Percentiles rank a stretch among this genome's conserved stretches.
phyloP scores from a whole-genome alignment of 1,140 invertebrate species.

The Saxidomus purpurata region DNA sequence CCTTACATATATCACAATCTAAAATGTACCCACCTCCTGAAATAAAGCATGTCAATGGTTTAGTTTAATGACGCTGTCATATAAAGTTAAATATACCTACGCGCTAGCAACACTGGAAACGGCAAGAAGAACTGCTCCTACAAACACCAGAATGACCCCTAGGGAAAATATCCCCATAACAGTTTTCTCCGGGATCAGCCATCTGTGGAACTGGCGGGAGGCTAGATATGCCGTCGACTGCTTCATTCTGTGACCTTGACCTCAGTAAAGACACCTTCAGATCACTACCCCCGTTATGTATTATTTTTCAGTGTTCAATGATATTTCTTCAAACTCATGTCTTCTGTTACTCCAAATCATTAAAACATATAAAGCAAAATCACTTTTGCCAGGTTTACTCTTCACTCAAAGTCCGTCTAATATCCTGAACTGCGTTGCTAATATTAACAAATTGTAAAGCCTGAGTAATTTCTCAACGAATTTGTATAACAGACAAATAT shows the following conservation, averaged over 20 bases:
- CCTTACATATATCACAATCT: no score
- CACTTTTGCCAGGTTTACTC: no score
- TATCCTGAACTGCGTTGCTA: no score
- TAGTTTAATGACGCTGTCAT: no score
- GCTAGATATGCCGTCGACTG: constrained; percentile 25
- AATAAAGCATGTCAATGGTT: no score
- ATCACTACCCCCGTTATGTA: neutral
- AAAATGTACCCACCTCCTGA: no score
- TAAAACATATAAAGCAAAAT: no score
- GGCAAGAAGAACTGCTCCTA: constrained; percentile 45
- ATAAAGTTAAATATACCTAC: constrained; percentile 45
- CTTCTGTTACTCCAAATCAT: neutral
- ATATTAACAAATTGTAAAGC: no score
- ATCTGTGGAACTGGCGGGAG: constrained; percentile 56
- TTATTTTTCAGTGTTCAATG: neutral
- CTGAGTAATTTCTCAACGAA: no score
- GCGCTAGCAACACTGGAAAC: neutral
- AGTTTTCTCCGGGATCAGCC: constrained; percentile 60
- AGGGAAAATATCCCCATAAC: constrained; percentile 59
- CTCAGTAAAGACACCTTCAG: neutral
- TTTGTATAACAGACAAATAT: neutral
- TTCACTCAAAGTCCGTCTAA: no score
- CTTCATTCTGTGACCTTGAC: constrained; percentile 18
- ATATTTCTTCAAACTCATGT: no score
- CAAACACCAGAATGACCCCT: constrained; percentile 54